Base-by-base conservation (phyloP, 2,797 vertebrate genomes). In the Coluber constrictor region DNA sequence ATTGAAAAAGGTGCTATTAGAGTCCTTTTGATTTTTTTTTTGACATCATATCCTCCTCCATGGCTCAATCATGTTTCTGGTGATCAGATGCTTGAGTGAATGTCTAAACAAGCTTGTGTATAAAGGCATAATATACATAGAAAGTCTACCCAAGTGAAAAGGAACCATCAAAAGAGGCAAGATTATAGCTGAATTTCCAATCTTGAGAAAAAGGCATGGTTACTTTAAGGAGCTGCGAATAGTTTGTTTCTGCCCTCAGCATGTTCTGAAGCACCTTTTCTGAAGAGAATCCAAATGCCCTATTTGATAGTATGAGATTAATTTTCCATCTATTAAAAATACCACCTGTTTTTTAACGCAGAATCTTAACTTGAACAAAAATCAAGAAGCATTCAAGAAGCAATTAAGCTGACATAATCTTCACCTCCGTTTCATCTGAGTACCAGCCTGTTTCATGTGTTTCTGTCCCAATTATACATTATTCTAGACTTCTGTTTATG, bases 381-480 rank as follows among this genome's bases (percentile, higher is more conserved):
- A 91, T 63, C 92, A 93, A 61, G 66, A 93, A 70, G 66, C 43
- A 83, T 91, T 91, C 86, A 93, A 93, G 87, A 91, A 89, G 92
- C 87, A 93, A 91, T 93, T 89, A 91, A 83, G 47, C n/a, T 89
- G 86, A 89, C 57, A 83, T 61, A 63, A 88, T 47, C 57, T 83
- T 91, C 87, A 91, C 56, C 61, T 66, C 32, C 70, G 66, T 93
- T 91, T 89, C 51, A 93, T 89, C 57, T 91, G 56, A 89, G 59
- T 87, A 94, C 11, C 5, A 94, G 23, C 4, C 92, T 83, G 37
- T 0, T 94, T 94, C 94, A 92, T 54, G 87, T 37, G 16, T 92
- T 94, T 95, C 29, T 47, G 74, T 60, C 88, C 51, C 90, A 89
- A 89, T 25, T 51, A 59, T 87, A 90, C 51, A 13, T 93, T 90